phyloP scores from a whole-genome alignment of 30 jellyfish, hydroid and myxozoan species.

The Aurelia sp. region DNA sequence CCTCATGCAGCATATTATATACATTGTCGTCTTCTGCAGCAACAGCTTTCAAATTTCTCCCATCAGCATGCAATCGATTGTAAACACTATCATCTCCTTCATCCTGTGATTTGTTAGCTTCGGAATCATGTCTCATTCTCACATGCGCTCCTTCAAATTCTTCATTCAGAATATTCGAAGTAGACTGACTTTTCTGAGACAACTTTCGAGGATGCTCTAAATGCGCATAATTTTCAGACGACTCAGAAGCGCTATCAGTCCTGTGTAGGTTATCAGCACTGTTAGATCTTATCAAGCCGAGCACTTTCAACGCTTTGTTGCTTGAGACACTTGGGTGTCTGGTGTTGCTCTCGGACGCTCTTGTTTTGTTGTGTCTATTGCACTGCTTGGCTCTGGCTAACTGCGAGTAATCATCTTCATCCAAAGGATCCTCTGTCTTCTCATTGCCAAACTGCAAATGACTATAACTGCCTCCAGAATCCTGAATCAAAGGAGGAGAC shows the following conservation, averaged over 20 bases:
- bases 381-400: constrained; percentile 59
- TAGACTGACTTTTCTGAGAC: constrained; percentile 47
- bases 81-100: constrained; percentile 14
- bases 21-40: constrained; percentile 21
- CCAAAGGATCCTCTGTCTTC: not conserved
- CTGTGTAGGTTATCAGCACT: constrained; percentile 56
- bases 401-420: constrained; percentile 18
- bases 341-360: constrained; percentile 46
- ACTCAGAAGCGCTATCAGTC: constrained; percentile 31
- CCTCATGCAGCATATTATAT: constrained; percentile 24
- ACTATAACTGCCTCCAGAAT: constrained; percentile 21
- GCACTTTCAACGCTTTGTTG: constrained; percentile 59
- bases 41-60: not conserved
- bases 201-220: constrained; percentile 17
- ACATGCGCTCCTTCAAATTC: not conserved
- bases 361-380: constrained; percentile 39
- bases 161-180: constrained; percentile 19
- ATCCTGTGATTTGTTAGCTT: not conserved
- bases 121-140: not conserved
- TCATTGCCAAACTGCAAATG: constrained; percentile 33
- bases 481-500: constrained; percentile 30
- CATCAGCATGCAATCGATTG: constrained; percentile 23
- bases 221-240: constrained; percentile 41
- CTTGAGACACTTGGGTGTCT: constrained; percentile 7
- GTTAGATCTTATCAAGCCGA: constrained; percentile 52